A percentile compares a stretch with the other conserved stretches of the same genome.
phyloP scores from a whole-genome alignment of 2,113 vertebrate species.

The Scartelaos histophorus region DNA sequence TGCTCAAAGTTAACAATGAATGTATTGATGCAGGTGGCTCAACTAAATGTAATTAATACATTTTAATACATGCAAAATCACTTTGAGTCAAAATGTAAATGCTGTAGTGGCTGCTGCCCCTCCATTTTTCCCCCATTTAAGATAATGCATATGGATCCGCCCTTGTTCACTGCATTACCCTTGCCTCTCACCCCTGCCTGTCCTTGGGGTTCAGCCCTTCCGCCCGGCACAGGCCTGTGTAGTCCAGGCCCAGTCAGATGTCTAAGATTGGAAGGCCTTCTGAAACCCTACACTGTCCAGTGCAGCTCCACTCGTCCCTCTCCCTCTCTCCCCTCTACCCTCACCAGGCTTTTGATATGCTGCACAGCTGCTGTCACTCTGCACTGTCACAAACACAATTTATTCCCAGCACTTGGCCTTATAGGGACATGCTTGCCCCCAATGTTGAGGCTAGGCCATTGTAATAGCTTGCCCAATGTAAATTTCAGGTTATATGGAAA shows the following conservation, averaged over 20 bases:
- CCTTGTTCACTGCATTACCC: conserved; percentile 53
- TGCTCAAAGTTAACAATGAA: not conserved
- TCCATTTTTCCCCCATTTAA: conserved; percentile 17
- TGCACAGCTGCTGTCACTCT: conserved; percentile 79
- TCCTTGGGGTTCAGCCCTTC: conserved; percentile 72
- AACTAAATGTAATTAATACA: not conserved
- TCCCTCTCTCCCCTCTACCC: conserved; percentile 33
- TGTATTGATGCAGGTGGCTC: not conserved
- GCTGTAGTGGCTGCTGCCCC: not conserved
- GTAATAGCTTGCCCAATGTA: conserved; percentile 15
- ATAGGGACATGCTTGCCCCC: conserved; percentile 80
- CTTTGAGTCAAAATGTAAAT: conserved; percentile 2
- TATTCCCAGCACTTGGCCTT: conserved; percentile 80
- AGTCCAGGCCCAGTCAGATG: conserved; percentile 73
- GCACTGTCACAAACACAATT: conserved; percentile 81
- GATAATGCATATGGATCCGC: conserved; percentile 27
- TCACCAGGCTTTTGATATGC: conserved; percentile 56
- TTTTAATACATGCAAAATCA: conserved; percentile 3
- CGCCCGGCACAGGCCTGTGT: conserved; percentile 49
- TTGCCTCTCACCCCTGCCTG: conserved; percentile 77
- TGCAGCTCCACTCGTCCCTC: conserved; percentile 60
- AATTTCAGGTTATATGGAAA: not conserved
- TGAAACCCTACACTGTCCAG: conserved; percentile 75
- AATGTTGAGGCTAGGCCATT: conserved; percentile 57
- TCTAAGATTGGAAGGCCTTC: conserved; percentile 76